Percentiles rank a stretch among this genome's conserved stretches.
Evolutionary conservation across 2,797 vertebrate genomes (phyloP).

Genomic region (Potorous gilbertii): DNA sequence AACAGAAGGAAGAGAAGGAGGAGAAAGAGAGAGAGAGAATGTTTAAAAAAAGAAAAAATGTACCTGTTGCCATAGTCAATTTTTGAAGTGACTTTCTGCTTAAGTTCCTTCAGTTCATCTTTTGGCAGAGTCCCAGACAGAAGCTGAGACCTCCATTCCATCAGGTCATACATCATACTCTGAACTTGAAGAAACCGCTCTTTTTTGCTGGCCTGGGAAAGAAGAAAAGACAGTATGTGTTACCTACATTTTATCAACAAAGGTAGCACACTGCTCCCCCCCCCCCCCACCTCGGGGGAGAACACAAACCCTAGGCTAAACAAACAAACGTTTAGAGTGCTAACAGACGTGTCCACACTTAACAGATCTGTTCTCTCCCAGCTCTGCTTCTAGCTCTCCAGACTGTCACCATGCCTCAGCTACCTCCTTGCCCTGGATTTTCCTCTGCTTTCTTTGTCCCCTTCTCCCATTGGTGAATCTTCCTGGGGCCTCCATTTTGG

Average conservation of each 20-base stretch:
- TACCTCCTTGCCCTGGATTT: not conserved
- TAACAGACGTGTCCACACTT: not conserved
- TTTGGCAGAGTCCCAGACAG: conserved; percentile 96
- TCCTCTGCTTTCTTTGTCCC: not conserved
- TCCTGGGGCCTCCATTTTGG: not conserved
- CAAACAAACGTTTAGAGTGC: not conserved
- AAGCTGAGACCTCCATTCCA: conserved; percentile 99
- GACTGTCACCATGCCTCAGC: not conserved
- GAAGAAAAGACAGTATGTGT: not conserved
- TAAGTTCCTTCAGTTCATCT: conserved; percentile 98
- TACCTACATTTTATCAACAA: not conserved
- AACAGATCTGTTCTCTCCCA: not conserved
- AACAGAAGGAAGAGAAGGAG: too few relatives aligned
- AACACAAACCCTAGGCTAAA: not conserved
- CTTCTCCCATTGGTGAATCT: not conserved
- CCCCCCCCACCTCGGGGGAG: not conserved
- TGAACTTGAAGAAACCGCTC: conserved; percentile 90
- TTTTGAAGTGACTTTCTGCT: conserved; percentile 98
- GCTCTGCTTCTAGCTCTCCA: not conserved
- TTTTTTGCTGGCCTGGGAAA: conserved; percentile 89
- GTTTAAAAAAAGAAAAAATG: conserved; percentile 46
- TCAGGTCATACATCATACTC: conserved; percentile 95
- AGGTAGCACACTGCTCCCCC: not conserved
- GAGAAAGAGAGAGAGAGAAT: too few relatives aligned
- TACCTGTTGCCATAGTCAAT: conserved; percentile 99